Base-by-base conservation (phyloP, 2,797 vertebrate genomes). In the Moxostoma hubbsi region DNA sequence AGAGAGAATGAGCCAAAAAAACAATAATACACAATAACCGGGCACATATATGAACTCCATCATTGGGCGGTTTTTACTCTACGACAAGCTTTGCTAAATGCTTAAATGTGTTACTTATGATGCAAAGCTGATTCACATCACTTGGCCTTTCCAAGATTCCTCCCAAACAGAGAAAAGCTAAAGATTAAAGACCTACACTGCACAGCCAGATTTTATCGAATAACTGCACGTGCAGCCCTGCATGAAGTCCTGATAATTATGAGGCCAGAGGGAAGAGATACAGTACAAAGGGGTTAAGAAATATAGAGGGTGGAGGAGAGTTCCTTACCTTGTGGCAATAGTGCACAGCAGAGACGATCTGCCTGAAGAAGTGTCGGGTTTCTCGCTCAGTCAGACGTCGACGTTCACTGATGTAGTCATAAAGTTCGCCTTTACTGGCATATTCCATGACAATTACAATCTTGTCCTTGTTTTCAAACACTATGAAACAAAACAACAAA, bases 371-470 rank as follows among this genome's bases (percentile, higher is more conserved):
- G 90, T 96, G 97, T 75, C 98, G 92, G 0, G 98, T 99, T 92
- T 99, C 98, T 75, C 97, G 90, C 88, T 99, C 97, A 0, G 93
- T 96, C 80, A 99, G 90, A 76, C 97, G 94, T 36, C 97, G 92
- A 50, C 97, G 94, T 90, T 99, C 98, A 2, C 96, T 99, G 93
- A 99, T 98, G 89, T 98, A 99, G 90, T 99, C 98, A 0, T 99
- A 99, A 84, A 99, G 87, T 90, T 99, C 98, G 9, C 98, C 98
- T 90, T 98, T 98, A 88, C 97, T 98, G 81, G 98, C 98, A 0
- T 97, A 98, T 82, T 99, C 98, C 98, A 99, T 99, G 91, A 99
- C 98, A 78, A 99, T 99, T 88, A 99, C 97, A 80, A 99, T 99
- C 93, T 99, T 99, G 91, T 99, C 98, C 88, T 98, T 98, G 90